These are phyloP conservation scores for Mythimna pallens DNA, from an alignment of 2,888 invertebrate species.

Conservation along the genomic window DNA sequence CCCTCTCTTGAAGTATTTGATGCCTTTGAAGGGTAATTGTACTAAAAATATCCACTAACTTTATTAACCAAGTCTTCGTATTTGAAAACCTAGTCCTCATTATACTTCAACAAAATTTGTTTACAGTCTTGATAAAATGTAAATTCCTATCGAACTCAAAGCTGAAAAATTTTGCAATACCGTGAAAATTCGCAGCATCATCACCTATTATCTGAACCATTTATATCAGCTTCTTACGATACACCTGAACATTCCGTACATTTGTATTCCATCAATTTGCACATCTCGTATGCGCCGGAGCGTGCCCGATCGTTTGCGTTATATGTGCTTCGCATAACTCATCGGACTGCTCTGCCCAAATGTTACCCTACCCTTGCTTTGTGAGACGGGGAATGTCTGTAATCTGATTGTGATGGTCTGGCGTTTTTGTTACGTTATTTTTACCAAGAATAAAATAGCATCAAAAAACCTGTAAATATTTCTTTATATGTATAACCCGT, in stretches of 20 bases:
- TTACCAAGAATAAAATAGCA: background rate
- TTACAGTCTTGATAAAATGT: background rate
- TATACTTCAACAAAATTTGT: background rate
- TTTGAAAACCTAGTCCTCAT: background rate
- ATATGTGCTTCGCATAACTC: slow-evolving; percentile 84
- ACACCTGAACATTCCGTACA: slow-evolving; percentile 67
- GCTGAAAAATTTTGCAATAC: background rate
- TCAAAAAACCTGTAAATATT: background rate
- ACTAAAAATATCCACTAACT: background rate
- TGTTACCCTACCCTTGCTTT: slow-evolving; percentile 53
- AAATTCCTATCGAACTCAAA: background rate
- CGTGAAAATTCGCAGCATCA: slow-evolving; percentile 18
- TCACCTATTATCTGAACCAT: slow-evolving; percentile 29
- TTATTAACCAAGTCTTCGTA: too few species aligned
- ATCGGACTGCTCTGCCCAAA: slow-evolving; percentile 68
- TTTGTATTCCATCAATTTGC: slow-evolving; percentile 86
- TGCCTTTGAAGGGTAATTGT: background rate
- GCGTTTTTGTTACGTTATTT: slow-evolving; percentile 17
- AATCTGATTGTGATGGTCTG: slow-evolving; percentile 44
- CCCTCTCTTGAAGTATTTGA: too few species aligned
- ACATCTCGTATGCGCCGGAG: slow-evolving; percentile 83
- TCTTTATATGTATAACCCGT: too few species aligned
- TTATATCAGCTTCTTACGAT: slow-evolving; percentile 50
- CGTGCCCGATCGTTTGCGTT: slow-evolving; percentile 80
- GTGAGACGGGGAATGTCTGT: slow-evolving; percentile 48